Conservation (phyloP, 1,140 invertebrate species). For the Atta texana region DNA sequence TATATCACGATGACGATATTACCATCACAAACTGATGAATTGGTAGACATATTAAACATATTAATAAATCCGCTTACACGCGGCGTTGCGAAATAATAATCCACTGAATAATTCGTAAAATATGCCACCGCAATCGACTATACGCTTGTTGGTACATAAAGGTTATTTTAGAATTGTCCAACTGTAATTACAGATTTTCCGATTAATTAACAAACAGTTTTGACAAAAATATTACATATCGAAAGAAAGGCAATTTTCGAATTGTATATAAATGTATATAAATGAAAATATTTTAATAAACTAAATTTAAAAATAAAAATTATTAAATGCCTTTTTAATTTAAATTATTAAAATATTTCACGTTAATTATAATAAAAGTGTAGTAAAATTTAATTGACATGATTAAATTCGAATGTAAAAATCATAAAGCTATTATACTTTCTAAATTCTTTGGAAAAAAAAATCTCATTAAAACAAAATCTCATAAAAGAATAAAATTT, state of each 20-base stretch:
- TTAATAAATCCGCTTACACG: constrained; percentile 68
- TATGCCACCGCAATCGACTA: constrained; percentile 67
- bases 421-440: neutral
- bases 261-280: neutral
- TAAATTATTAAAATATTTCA: constrained; percentile 18
- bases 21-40: constrained; percentile 59
- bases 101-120: constrained; percentile 72
- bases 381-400: neutral
- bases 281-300: neutral
- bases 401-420: neutral
- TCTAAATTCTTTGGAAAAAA: neutral
- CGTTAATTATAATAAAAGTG: neutral
- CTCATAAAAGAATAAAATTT: too few species aligned
- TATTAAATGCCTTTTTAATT: neutral
- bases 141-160: constrained; percentile 50
- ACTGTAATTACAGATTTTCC: constrained; percentile 9
- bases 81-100: constrained; percentile 72
- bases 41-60: constrained; percentile 57
- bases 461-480: too few species aligned
- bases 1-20: constrained; percentile 49
- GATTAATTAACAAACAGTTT: neutral
- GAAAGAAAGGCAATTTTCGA: neutral
- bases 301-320: neutral
- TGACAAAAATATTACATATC: neutral
- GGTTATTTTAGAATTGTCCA: constrained; percentile 6